These are phyloP conservation scores for Noctua pronuba DNA, from an alignment of 2,888 invertebrate species.

Conservation along the genomic window DNA sequence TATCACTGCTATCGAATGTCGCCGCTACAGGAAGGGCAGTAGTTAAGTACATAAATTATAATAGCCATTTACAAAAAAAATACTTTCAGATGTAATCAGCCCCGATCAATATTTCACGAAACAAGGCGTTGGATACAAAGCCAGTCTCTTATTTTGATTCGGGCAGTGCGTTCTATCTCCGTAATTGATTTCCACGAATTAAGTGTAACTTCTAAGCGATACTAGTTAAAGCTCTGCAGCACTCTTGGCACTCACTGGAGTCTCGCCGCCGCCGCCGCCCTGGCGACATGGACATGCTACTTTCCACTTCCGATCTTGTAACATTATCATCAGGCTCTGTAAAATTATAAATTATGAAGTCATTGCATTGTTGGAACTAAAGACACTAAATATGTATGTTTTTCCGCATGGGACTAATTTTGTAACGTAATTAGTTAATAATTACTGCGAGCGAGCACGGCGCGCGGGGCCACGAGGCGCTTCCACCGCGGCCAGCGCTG, in stretches of 20 bases:
- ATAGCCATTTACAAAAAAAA: neutral
- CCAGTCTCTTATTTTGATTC: neutral
- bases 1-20: conserved; percentile 86
- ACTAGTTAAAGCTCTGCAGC: neutral
- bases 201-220: neutral
- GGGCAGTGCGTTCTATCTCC: neutral
- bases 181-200: neutral
- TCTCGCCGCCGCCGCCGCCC: conserved; percentile 71
- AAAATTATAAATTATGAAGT: conserved; percentile 3
- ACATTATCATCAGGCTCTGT: conserved; percentile 53
- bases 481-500: conserved; percentile 81
- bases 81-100: neutral
- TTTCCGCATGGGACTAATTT: neutral
- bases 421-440: neutral
- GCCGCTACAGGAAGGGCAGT: conserved; percentile 71
- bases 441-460: conserved; percentile 76
- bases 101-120: neutral
- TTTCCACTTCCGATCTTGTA: conserved; percentile 57
- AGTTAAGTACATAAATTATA: neutral
- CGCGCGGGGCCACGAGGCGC: conserved; percentile 75
- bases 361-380: neutral
- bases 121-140: neutral
- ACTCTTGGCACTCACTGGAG: conserved; percentile 71
- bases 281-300: conserved; percentile 51
- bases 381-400: neutral